phyloP scores from a whole-genome alignment of 2,113 vertebrate genomes.

The Melanostigma gelatinosum region DNA sequence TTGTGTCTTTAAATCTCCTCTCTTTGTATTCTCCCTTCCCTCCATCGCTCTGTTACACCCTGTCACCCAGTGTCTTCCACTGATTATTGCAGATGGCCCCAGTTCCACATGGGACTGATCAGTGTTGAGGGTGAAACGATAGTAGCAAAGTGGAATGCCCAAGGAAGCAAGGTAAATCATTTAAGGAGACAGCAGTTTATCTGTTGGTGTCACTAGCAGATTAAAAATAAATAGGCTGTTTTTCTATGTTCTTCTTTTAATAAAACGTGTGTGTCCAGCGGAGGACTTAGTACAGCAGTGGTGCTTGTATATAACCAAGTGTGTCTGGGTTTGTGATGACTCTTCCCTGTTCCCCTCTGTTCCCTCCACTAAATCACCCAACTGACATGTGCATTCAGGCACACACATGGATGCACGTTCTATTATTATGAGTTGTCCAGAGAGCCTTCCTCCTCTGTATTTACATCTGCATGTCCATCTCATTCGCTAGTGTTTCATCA shows the following conservation, averaged over 20 bases:
- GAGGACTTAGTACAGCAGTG: background rate
- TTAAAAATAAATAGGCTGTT: slow-evolving; percentile 56
- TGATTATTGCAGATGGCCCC: slow-evolving; percentile 38
- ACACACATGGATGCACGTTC: background rate
- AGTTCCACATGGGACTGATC: slow-evolving; percentile 42
- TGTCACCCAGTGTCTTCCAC: slow-evolving; percentile 24
- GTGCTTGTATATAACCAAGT: slow-evolving; percentile 10
- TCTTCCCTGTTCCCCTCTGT: slow-evolving; percentile 14
- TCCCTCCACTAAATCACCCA: slow-evolving; percentile 21
- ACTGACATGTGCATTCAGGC: background rate
- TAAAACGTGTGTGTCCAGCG: slow-evolving; percentile 23
- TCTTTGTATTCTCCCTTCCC: background rate
- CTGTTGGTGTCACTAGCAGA: slow-evolving; percentile 58
- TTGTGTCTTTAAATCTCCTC: background rate
- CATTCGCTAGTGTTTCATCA: background rate
- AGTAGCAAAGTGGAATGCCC: slow-evolving; percentile 37
- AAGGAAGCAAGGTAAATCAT: slow-evolving; percentile 50
- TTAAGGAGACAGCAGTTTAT: slow-evolving; percentile 54
- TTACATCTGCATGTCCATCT: background rate
- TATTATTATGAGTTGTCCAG: background rate
- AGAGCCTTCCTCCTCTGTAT: background rate
- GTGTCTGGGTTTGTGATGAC: slow-evolving; percentile 57
- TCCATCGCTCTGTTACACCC: slow-evolving; percentile 1
- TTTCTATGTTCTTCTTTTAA: slow-evolving; percentile 23
- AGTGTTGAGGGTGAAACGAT: slow-evolving; percentile 47